phyloP scores from a whole-genome alignment of 1,140 invertebrate genomes.

The Listronotus oregonensis region DNA sequence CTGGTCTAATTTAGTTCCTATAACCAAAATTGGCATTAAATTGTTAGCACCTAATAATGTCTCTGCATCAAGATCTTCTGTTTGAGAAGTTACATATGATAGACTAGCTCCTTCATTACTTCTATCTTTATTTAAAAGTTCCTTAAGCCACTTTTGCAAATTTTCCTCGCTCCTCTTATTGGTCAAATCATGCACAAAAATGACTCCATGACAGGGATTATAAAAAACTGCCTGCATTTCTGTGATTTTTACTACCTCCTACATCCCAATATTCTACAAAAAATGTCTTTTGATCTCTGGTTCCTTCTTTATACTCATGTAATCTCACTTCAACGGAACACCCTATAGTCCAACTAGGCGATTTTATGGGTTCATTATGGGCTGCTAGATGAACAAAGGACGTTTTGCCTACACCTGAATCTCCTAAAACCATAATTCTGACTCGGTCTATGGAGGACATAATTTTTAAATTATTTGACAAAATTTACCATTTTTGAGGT shows the following conservation, averaged over 20 bases:
- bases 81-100: slow-evolving; percentile 42
- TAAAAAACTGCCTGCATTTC: slow-evolving; percentile 95
- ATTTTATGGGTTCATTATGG: slow-evolving; percentile 80
- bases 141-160: slow-evolving; percentile 89
- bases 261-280: slow-evolving; percentile 97
- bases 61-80: slow-evolving; percentile 84
- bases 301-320: slow-evolving; percentile 94
- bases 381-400: slow-evolving; percentile 91
- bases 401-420: slow-evolving; percentile 97
- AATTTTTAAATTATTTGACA: not conserved
- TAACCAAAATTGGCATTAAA: slow-evolving; percentile 88
- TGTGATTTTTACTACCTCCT: slow-evolving; percentile 90
- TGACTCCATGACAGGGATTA: slow-evolving; percentile 84
- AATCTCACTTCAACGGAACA: slow-evolving; percentile 95
- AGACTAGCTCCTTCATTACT: slow-evolving; percentile 46
- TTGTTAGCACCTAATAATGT: slow-evolving; percentile 80
- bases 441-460: slow-evolving; percentile 86
- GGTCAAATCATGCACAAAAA: slow-evolving; percentile 91
- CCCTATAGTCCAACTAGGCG: slow-evolving; percentile 92
- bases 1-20: slow-evolving; percentile 91
- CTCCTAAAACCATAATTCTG: slow-evolving; percentile 88
- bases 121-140: slow-evolving; percentile 82
- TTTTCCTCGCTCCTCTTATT: slow-evolving; percentile 96
- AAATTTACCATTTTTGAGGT: no score
- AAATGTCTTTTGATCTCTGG: slow-evolving; percentile 85